Evolutionary conservation across 2,888 invertebrate species (phyloP).

Genomic region (Apoda limacodes): DNA sequence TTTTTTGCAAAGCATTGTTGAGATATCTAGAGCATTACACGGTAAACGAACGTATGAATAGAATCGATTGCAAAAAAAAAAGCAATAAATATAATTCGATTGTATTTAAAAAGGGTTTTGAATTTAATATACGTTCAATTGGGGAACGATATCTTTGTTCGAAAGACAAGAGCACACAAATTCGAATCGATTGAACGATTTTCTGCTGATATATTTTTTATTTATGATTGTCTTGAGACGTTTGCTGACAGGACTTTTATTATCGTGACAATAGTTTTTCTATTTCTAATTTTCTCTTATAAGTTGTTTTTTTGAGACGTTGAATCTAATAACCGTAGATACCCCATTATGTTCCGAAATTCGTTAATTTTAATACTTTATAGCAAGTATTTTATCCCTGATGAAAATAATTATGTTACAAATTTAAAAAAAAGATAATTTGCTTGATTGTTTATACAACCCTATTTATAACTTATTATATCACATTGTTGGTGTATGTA

Average conservation of each 20-base stretch:
- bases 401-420: too few species aligned
- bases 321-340: too few species aligned
- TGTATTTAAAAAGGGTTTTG: constrained; percentile 64
- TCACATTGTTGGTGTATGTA: too few species aligned
- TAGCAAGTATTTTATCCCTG: too few species aligned
- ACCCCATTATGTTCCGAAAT: too few species aligned
- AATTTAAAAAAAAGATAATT: too few species aligned
- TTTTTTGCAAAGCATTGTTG: constrained; percentile 33
- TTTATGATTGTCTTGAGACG: background rate
- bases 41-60: constrained; percentile 32
- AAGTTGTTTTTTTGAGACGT: constrained; percentile 27
- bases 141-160: constrained; percentile 34
- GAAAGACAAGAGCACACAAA: constrained; percentile 39
- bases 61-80: constrained; percentile 48
- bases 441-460: too few species aligned
- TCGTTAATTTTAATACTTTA: too few species aligned
- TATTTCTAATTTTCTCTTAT: constrained; percentile 25
- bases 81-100: constrained; percentile 66
- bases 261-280: too few species aligned
- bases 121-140: constrained; percentile 59
- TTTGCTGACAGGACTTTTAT: too few species aligned
- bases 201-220: background rate
- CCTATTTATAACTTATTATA: too few species aligned
- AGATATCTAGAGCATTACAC: constrained; percentile 55
- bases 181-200: constrained; percentile 28